Percentiles rank a stretch among this genome's conserved stretches.
Conservation (phyloP, 2,113 vertebrate species). For the Clarias batrachus region DNA sequence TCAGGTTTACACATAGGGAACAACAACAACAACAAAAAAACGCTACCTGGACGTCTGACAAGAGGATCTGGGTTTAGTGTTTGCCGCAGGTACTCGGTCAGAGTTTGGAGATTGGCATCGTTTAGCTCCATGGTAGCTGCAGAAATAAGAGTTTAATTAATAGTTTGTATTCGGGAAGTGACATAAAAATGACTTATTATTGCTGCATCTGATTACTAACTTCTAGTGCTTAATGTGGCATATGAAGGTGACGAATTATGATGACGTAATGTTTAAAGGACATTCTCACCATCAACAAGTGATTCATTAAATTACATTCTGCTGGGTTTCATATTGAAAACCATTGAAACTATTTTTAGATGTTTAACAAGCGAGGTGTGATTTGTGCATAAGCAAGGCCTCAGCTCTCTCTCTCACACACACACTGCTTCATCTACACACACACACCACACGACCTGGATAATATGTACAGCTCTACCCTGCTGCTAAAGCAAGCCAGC, state of each 20-base stretch:
- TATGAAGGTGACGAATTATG: background rate
- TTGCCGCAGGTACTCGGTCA: slow-evolving; percentile 94
- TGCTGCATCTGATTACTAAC: background rate
- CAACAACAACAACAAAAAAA: background rate
- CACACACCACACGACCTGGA: background rate
- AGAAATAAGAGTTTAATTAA: slow-evolving; percentile 26
- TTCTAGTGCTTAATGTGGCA: background rate
- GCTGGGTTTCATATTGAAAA: background rate
- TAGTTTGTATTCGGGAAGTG: too few species aligned
- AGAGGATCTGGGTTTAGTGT: slow-evolving; percentile 92
- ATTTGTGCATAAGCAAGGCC: background rate
- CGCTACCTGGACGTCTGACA: slow-evolving; percentile 88
- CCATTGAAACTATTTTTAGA: too few species aligned
- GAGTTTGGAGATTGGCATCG: slow-evolving; percentile 90
- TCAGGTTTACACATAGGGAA: background rate
- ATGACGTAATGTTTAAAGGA: background rate
- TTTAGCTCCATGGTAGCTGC: slow-evolving; percentile 90
- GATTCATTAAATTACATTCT: too few species aligned
- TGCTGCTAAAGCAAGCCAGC: background rate
- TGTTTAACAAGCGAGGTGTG: background rate
- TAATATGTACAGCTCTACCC: background rate
- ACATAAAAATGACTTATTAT: background rate
- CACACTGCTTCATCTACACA: too few species aligned
- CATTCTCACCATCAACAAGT: background rate
- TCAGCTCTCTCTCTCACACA: too few species aligned